A percentile compares a stretch with the other conserved stretches of the same genome.
These are phyloP conservation scores for Menura novaehollandiae DNA, from an alignment of 2,113 vertebrate genomes.

Conservation along the genomic window DNA sequence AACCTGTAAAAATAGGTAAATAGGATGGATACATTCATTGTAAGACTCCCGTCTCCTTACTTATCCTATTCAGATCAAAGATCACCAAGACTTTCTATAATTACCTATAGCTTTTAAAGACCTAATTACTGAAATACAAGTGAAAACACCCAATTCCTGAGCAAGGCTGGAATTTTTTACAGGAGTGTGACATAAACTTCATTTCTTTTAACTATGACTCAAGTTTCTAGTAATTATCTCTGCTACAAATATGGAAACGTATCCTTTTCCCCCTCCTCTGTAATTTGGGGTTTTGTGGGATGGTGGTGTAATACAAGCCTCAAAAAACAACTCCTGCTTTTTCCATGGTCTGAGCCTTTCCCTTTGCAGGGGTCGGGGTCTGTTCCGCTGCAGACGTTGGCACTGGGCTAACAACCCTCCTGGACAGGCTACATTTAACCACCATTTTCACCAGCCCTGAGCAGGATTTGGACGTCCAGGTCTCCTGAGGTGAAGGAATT, in stretches of 20 bases:
- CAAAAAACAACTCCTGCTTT: neutral
- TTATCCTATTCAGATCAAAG: neutral
- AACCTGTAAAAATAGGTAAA: neutral
- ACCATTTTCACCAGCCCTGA: neutral
- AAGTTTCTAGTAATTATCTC: neutral
- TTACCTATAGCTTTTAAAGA: neutral
- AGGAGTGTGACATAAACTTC: neutral
- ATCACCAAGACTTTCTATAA: neutral
- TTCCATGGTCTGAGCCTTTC: neutral
- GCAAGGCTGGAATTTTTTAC: neutral
- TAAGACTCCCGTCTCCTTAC: neutral
- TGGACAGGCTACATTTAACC: neutral
- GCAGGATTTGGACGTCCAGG: neutral
- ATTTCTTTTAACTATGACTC: constrained; percentile 3
- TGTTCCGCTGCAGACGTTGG: neutral
- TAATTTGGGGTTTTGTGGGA: neutral
- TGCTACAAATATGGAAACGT: neutral
- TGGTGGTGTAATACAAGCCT: neutral
- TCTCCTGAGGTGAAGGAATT: constrained; percentile 37
- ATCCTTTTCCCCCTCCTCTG: neutral
- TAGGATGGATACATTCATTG: neutral
- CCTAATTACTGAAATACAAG: neutral
- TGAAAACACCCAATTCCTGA: neutral
- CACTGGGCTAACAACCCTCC: neutral
- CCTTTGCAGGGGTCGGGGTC: neutral